A percentile compares a stretch with the other conserved stretches of the same genome.
phyloP scores from a whole-genome alignment of 2,797 vertebrate genomes.

The Heterohyrax brucei region DNA sequence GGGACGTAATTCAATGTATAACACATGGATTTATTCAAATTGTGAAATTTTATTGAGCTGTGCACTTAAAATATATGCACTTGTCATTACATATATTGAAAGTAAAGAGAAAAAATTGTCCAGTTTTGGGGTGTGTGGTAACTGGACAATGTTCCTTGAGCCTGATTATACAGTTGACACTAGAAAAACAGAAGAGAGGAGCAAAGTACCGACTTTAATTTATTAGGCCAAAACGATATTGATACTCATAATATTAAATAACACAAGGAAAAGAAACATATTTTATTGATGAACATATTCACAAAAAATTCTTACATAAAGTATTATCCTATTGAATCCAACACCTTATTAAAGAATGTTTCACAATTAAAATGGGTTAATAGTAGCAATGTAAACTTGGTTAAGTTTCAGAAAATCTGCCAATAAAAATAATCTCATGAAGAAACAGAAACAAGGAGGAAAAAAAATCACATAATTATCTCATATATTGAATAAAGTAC shows the following conservation, averaged over 20 bases:
- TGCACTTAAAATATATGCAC: neutral
- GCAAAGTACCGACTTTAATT: neutral
- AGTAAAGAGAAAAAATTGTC: neutral
- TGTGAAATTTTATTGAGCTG: neutral
- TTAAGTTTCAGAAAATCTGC: neutral
- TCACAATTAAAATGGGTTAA: neutral
- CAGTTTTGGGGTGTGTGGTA: neutral
- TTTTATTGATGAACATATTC: neutral
- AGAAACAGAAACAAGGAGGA: neutral
- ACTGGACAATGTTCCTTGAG: neutral
- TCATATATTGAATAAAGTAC: neutral
- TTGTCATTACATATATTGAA: neutral
- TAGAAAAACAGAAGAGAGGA: neutral
- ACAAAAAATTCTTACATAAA: neutral
- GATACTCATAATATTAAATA: neutral
- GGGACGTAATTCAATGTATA: no score
- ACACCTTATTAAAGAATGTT: neutral
- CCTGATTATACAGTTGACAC: neutral
- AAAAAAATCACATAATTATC: neutral
- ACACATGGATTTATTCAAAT: neutral
- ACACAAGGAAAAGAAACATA: neutral
- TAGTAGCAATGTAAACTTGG: neutral
- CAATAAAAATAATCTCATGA: neutral
- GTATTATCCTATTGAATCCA: neutral
- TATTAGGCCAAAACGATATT: neutral